These are phyloP conservation scores for Autographa gamma DNA, from an alignment of 2,888 invertebrate species.

Conservation along the genomic window DNA sequence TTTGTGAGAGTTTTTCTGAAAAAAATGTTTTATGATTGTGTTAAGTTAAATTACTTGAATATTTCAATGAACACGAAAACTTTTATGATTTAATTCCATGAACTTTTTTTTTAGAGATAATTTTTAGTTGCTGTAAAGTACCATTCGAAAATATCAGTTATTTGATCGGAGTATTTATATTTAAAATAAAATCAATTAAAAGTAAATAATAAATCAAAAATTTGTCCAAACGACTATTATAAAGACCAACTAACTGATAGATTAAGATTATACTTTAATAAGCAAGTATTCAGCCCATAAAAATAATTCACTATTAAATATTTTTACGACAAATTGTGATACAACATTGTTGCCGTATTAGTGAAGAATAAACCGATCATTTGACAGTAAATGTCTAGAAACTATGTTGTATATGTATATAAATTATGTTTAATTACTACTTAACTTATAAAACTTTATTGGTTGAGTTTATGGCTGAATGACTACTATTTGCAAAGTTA, in stretches of 20 bases:
- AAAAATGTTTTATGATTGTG: too few species aligned
- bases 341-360: constrained; percentile 51
- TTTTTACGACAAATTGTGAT: constrained; percentile 39
- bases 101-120: too few species aligned
- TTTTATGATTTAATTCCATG: too few species aligned
- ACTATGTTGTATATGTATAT: constrained; percentile 17
- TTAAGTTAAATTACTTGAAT: too few species aligned
- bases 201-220: too few species aligned
- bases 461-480: constrained; percentile 26
- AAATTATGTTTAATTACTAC: constrained; percentile 50
- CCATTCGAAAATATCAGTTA: too few species aligned
- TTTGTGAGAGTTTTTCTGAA: not conserved
- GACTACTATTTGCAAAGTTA: not conserved
- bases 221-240: not conserved
- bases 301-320: constrained; percentile 32
- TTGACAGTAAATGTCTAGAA: constrained; percentile 46
- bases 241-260: constrained; percentile 12
- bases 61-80: too few species aligned
- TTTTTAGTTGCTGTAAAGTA: too few species aligned
- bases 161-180: too few species aligned
- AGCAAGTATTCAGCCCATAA: constrained; percentile 31
- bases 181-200: too few species aligned
- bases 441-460: constrained; percentile 20
- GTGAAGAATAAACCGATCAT: constrained; percentile 39
- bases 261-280: constrained; percentile 29